Conservation (phyloP, 2,797 vertebrate species). For the Melanotaenia pygmaea region DNA sequence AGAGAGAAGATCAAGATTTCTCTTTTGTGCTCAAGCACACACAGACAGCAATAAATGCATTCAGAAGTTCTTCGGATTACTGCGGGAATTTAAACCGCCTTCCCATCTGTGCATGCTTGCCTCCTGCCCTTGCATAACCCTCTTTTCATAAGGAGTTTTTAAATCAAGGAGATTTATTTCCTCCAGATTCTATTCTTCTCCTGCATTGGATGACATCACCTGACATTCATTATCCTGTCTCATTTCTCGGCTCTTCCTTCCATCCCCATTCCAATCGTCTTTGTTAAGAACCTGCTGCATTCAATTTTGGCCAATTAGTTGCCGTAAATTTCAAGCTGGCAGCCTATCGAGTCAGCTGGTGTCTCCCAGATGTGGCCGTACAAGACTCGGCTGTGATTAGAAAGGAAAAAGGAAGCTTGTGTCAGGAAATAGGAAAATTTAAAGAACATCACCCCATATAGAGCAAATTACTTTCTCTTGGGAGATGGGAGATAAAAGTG, state of each 20-base stretch:
- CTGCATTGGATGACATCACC: slow-evolving; percentile 69
- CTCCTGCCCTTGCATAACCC: slow-evolving; percentile 42
- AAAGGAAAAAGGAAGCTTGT: slow-evolving; percentile 17
- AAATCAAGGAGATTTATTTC: slow-evolving; percentile 51
- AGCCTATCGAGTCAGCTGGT: slow-evolving; percentile 59
- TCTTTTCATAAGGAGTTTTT: slow-evolving; percentile 40
- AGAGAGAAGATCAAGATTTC: slow-evolving; percentile 26
- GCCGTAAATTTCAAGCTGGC: slow-evolving; percentile 74
- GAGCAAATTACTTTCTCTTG: slow-evolving; percentile 50
- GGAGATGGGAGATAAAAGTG: slow-evolving; percentile 53
- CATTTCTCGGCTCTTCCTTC: slow-evolving; percentile 41
- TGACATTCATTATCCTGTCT: slow-evolving; percentile 70
- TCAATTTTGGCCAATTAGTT: slow-evolving; percentile 77
- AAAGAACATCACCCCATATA: slow-evolving; percentile 38
- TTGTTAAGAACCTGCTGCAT: slow-evolving; percentile 74
- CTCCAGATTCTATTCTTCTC: slow-evolving; percentile 24
- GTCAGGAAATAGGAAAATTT: slow-evolving; percentile 42
- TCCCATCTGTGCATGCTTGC: slow-evolving; percentile 48
- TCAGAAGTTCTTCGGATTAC: slow-evolving; percentile 43
- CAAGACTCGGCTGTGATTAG: slow-evolving; percentile 55
- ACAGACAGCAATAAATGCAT: slow-evolving; percentile 34
- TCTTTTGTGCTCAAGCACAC: slow-evolving; percentile 27
- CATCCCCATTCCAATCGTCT: slow-evolving; percentile 35
- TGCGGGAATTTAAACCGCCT: slow-evolving; percentile 46
- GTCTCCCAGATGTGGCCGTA: slow-evolving; percentile 43